phyloP scores from a whole-genome alignment of 2,797 vertebrate species.

The Malacoraja senta region DNA sequence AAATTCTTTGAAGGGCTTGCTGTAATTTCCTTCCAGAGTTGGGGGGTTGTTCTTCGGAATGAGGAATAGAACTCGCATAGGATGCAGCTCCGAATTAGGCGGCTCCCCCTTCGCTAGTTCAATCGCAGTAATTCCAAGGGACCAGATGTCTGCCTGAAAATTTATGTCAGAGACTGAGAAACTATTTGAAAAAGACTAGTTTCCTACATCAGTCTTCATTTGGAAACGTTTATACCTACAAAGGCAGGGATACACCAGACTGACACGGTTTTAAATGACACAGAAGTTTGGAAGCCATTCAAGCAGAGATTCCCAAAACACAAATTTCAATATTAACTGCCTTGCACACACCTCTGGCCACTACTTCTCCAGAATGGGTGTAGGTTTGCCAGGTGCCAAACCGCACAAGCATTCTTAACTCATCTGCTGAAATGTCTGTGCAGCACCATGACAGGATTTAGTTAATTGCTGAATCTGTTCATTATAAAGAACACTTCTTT shows the following conservation, averaged over 20 bases:
- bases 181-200: neutral
- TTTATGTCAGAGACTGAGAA: constrained; percentile 24
- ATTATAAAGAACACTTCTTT: too few relatives aligned
- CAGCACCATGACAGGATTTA: neutral
- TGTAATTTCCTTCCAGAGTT: constrained; percentile 87
- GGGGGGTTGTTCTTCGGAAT: constrained; percentile 98
- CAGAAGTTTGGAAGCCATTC: neutral
- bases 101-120: constrained; percentile 95
- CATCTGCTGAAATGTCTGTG: neutral
- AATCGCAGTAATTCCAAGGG: constrained; percentile 95
- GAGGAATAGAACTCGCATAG: constrained; percentile 95
- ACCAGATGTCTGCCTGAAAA: constrained; percentile 93
- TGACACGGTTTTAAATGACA: neutral
- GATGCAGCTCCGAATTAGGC: constrained; percentile 93
- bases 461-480: neutral
- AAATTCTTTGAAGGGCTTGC: constrained; percentile 97
- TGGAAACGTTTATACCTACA: neutral
- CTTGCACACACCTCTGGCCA: neutral
- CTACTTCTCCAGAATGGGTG: neutral
- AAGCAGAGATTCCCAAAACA: neutral
- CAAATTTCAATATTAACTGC: neutral
- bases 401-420: neutral
- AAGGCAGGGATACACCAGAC: neutral
- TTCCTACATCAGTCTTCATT: neutral
- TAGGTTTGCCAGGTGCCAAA: neutral